phyloP scores from a whole-genome alignment of 2,797 vertebrate species.

The Syndactyla subalaris region DNA sequence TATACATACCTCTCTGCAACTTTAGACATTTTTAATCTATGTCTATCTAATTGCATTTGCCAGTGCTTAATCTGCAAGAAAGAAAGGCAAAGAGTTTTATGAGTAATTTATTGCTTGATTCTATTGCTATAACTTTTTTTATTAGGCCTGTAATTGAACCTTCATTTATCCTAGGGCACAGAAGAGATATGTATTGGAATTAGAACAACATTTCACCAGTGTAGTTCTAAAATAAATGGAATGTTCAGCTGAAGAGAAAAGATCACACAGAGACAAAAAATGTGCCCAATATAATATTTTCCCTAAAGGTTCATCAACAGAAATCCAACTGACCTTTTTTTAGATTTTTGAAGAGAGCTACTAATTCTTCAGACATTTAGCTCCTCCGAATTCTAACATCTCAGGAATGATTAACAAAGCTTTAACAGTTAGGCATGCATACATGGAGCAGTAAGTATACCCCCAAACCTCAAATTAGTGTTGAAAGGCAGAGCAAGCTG shows the following conservation, averaged over 20 bases:
- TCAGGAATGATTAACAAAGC: neutral
- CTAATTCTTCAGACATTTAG: neutral
- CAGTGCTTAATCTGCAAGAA: conserved; percentile 95
- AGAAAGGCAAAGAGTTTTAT: neutral
- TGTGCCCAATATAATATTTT: neutral
- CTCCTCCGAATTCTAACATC: neutral
- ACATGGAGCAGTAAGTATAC: neutral
- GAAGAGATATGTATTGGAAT: neutral
- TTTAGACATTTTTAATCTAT: conserved; percentile 99
- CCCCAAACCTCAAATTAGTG: neutral
- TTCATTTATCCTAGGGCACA: conserved; percentile 20
- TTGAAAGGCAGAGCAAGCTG: neutral
- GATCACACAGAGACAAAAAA: neutral
- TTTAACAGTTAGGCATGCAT: neutral
- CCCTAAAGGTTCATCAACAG: neutral
- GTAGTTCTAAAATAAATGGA: conserved; percentile 9
- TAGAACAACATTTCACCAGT: neutral
- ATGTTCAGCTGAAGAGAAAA: neutral
- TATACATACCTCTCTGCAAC: conserved; percentile 93
- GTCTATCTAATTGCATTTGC: conserved; percentile 96
- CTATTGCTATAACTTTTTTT: conserved; percentile 20
- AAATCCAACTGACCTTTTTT: neutral
- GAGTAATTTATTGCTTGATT: conserved; percentile 3
- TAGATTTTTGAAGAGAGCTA: neutral
- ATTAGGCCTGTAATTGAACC: conserved; percentile 25